phyloP scores from a whole-genome alignment of 37 sponge, comb jelly and placozoan genomes.

The Beroe forskalii region DNA sequence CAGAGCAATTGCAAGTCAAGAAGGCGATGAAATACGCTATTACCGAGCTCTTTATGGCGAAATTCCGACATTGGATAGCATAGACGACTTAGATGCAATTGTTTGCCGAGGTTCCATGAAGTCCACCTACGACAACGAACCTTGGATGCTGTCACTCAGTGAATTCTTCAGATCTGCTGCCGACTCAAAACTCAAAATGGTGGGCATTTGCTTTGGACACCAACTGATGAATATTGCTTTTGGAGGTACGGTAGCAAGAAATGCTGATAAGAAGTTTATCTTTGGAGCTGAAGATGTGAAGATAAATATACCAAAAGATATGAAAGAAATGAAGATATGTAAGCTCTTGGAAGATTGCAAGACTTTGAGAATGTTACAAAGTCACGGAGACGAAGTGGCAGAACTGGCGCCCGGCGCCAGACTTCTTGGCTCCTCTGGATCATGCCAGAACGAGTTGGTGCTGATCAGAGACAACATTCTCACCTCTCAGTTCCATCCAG shows the following conservation, averaged over 20 bases:
- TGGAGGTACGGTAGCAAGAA: not conserved
- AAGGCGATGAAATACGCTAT: not conserved
- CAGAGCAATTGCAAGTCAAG: too few relatives aligned
- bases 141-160: conserved; percentile 3
- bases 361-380: not conserved
- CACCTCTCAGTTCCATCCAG: conserved; percentile 15
- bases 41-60: not conserved
- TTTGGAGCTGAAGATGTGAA: conserved; percentile 18
- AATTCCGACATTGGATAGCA: not conserved
- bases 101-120: conserved; percentile 4
- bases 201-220: conserved; percentile 18
- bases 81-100: not conserved
- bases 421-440: not conserved
- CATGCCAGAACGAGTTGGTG: not conserved
- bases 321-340: not conserved
- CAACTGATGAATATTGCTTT: conserved; percentile 10
- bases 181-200: not conserved
- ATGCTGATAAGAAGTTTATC: not conserved
- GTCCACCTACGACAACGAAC: not conserved
- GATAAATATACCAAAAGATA: not conserved
- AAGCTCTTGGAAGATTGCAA: not conserved
- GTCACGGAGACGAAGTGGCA: conserved; percentile 50
- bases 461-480: not conserved
- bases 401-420: not conserved
- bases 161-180: conserved; percentile 22